Percentiles rank a stretch among this genome's conserved stretches.
These are phyloP conservation scores for Volucella inanis DNA, from an alignment of 2,888 invertebrate species.

Conservation along the genomic window DNA sequence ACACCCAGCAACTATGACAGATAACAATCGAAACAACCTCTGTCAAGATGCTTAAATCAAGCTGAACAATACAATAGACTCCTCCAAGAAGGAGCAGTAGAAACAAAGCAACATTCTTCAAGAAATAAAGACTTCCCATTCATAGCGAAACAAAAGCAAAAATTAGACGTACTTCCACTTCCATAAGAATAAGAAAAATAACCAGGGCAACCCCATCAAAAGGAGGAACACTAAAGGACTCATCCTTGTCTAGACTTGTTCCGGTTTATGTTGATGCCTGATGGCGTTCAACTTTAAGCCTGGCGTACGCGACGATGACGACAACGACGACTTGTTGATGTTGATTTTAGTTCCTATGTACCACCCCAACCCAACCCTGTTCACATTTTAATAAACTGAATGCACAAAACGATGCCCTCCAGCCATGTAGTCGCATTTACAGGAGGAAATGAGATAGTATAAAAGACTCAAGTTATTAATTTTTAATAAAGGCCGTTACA, in stretches of 20 bases:
- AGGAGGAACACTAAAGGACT: constrained; percentile 11
- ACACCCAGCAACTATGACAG: constrained; percentile 25
- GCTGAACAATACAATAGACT: constrained; percentile 47
- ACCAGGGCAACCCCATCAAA: constrained; percentile 30
- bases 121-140: constrained; percentile 15
- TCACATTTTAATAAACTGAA: constrained; percentile 41
- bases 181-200: constrained; percentile 12
- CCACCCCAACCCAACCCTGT: not conserved
- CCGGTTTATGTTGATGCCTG: constrained; percentile 50
- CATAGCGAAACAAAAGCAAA: constrained; percentile 43
- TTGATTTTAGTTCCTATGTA: constrained; percentile 29
- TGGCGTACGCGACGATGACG: constrained; percentile 2
- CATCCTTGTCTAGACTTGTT: constrained; percentile 62
- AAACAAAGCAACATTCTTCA: constrained; percentile 3
- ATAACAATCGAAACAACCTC: constrained; percentile 36
- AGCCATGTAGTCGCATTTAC: constrained; percentile 48
- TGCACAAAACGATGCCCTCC: constrained; percentile 52
- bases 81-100: not conserved
- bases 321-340: constrained; percentile 63
- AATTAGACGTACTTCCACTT: constrained; percentile 36
- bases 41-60: constrained; percentile 58
- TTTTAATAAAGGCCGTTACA: constrained; percentile 72
- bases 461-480: constrained; percentile 64
- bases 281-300: constrained; percentile 69
- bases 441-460: constrained; percentile 14